Conservation (phyloP, 2,113 vertebrate species). For the Thalassarche chlororhynchos region DNA sequence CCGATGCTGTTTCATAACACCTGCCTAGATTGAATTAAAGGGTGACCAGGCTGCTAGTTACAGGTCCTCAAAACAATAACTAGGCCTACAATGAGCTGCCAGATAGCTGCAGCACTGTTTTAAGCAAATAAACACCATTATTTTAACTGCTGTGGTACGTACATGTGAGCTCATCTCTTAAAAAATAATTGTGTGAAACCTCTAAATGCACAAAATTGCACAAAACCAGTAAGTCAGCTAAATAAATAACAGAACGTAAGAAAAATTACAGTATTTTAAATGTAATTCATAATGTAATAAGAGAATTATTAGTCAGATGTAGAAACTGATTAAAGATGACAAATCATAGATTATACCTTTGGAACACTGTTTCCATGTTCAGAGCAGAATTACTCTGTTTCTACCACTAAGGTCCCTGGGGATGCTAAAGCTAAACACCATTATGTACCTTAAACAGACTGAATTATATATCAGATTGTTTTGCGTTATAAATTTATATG, state of each 20-base stretch:
- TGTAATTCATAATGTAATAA: not conserved
- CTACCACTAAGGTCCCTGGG: not conserved
- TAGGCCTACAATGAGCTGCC: accelerated
- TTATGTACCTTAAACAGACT: not conserved
- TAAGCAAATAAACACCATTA: not conserved
- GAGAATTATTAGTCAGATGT: not conserved
- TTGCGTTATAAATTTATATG: not conserved
- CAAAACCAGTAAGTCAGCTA: not conserved
- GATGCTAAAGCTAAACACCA: not conserved
- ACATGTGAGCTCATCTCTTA: not conserved
- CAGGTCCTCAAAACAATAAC: not conserved
- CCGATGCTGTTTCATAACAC: not conserved
- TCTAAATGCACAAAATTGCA: not conserved
- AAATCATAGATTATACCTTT: not conserved
- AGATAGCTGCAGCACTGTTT: not conserved
- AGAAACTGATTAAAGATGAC: not conserved
- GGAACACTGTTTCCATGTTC: not conserved
- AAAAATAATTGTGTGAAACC: not conserved
- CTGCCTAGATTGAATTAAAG: not conserved
- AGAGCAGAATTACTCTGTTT: not conserved
- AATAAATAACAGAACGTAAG: not conserved
- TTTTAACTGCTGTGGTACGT: not conserved
- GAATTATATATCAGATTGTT: not conserved
- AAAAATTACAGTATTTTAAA: not conserved
- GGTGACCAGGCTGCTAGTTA: not conserved